Evolutionary conservation across 2,113 vertebrate genomes (phyloP), one percentile per base, ranked within the genome.

Genomic region (Ameiurus melas): DNA sequence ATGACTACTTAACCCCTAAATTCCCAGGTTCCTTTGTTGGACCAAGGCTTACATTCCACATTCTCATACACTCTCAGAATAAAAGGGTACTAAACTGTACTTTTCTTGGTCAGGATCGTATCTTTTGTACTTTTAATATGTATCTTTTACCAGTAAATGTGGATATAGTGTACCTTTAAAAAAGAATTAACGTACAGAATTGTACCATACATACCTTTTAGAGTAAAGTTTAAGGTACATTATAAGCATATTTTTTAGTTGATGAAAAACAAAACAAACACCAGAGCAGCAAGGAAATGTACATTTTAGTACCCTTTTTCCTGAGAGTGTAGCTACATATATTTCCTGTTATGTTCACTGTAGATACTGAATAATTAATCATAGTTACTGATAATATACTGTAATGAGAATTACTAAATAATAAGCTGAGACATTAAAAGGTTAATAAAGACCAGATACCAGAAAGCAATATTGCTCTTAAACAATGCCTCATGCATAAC

Each of bases 391-490:
- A 73, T 43, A 22, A 73, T 39, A 43, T 39, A 73, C 6, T 36
- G 36, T 36, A 39, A 73, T 43, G 8, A 22, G 36, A 22, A 73
- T 43, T 1, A 73, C 3, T 73, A 22, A 71, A 73, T 43, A 73
- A 73, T 73, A 22, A 73, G 36, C 17, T 73, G 13, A 55, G 53
- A 55, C 53, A 22, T 19, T 71, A 71, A 43, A 6, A 39, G 33
- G 6, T 3, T 75, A 43, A 75, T 88, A 77, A 84, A 84, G 87
- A 78, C 83, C 79, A 77, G 64, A 85, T 55, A 1, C n/a, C 33
- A 60, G 25, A 53, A 20, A 87, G 19, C 47, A 43, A 87, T 53
- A 58, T 39, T 57, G 68, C 51, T 68, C 47, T 64, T 43, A 62
- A 80, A 81, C 27, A 39, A 22, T 39, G 51, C 12, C 64, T 58